Base-by-base conservation (phyloP, 2,797 vertebrate species). In the Capromys pilorides region DNA sequence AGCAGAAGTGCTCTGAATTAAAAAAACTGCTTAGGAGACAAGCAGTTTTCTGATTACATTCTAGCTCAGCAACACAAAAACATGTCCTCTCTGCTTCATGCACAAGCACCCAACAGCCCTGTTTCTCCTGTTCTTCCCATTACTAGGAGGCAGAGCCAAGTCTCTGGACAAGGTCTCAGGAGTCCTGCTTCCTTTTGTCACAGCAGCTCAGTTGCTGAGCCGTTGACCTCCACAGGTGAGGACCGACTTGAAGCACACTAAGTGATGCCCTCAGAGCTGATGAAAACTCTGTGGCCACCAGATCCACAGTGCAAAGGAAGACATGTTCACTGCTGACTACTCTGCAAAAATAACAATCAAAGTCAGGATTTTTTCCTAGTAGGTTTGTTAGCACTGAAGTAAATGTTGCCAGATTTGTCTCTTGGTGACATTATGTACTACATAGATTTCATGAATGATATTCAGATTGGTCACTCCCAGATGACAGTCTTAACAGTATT, bases 61-160 rank as follows among this genome's bases (percentile, higher is more conserved):
- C 92, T 95, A 96, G 90, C 90, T 94, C 80, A 79, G 95, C 88
- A 97, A 66, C 13, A 45, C 91, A 96, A 95, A 97, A 97, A 97
- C 97, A 69, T 61, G 5, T 80, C 96, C 88, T 86, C 78, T 84
- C 67, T 97, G 97, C 88, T 92, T 94, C 95, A 95, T 73, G 6
- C 79, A 6, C 77, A 95, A 96, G 96, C 96, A 97, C 97, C 96
- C 64, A 78, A 66, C 69, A 69, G 16, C 5, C 22, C 12, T 86
- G 36, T 39, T 33, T 3, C 2, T 26, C 61, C 86, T 85, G 86
- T 80, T 90, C 89, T 97, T 97, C 94, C 22, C 77, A 96, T 77
- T 57, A 95, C 41, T 69, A 80, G 66, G 79, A 69, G 88, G 54
- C 89, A 64, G 18, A 49, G 26, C 4, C 3, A 2, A 22, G 22